These are phyloP conservation scores for Pachypanchax playfairii DNA, from an alignment of 2,113 vertebrate species.

Conservation along the genomic window DNA sequence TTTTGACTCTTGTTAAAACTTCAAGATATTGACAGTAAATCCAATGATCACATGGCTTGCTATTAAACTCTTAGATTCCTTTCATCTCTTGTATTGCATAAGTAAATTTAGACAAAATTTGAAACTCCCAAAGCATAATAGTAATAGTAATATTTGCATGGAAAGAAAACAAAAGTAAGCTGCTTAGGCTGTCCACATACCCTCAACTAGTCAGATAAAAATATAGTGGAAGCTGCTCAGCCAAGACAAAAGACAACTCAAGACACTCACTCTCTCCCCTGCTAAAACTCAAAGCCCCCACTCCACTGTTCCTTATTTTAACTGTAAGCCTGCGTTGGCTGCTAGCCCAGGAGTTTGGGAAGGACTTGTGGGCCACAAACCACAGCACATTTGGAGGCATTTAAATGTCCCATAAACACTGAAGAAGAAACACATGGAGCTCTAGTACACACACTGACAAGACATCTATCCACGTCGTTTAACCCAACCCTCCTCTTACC, in stretches of 20 bases:
- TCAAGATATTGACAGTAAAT: conserved; percentile 7
- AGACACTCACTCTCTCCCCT: background rate
- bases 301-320: conserved; percentile 33
- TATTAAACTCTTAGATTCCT: conserved; percentile 32
- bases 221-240: conserved; percentile 13
- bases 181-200: background rate
- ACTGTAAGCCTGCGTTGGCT: conserved; percentile 46
- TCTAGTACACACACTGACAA: conserved; percentile 34
- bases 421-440: conserved; percentile 32
- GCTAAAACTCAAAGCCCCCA: conserved; percentile 19
- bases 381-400: conserved; percentile 66
- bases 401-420: conserved; percentile 68
- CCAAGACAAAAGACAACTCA: conserved; percentile 30
- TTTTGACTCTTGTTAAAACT: too few species aligned
- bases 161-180: conserved; percentile 25
- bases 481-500: background rate
- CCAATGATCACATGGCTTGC: background rate
- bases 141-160: conserved; percentile 16
- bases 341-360: conserved; percentile 32
- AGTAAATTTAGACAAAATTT: conserved; percentile 22
- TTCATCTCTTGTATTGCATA: conserved; percentile 18
- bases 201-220: conserved; percentile 26
- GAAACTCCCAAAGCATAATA: background rate
- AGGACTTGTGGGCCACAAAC: conserved; percentile 66
- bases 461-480: too few species aligned